Percentiles rank a stretch among this genome's conserved stretches.
Conservation (phyloP, 2,113 vertebrate genomes). For the Larimichthys crocea region DNA sequence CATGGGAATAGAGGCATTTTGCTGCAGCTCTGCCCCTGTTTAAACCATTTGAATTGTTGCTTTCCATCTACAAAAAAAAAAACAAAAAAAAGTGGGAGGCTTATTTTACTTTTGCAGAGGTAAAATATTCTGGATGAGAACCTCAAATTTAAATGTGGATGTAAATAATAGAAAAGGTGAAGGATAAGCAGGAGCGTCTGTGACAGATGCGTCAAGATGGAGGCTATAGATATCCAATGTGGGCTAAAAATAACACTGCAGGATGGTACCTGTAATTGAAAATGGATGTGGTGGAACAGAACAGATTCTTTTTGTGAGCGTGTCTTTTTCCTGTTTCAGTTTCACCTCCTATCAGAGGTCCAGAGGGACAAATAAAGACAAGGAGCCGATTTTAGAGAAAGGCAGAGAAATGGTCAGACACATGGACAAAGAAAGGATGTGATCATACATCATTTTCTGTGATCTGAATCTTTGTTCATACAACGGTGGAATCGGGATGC, state of each 20-base stretch:
- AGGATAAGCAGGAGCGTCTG: conserved; percentile 15
- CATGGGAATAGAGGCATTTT: not conserved
- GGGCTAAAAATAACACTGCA: conserved; percentile 51
- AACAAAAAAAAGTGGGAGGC: not conserved
- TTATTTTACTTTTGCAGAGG: not conserved
- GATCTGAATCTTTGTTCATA: not conserved
- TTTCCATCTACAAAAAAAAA: conserved; percentile 12
- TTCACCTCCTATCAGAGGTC: not conserved
- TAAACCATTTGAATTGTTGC: not conserved
- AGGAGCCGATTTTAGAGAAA: not conserved
- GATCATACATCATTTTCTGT: not conserved
- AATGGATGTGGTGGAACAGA: conserved; percentile 23
- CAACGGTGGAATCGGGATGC: no score
- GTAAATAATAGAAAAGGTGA: conserved; percentile 65
- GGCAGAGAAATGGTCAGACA: not conserved
- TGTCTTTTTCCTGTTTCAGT: not conserved
- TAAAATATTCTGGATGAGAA: not conserved
- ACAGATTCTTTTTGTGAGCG: not conserved
- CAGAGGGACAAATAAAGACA: not conserved
- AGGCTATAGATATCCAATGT: conserved; percentile 56
- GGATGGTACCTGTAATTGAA: conserved; percentile 55
- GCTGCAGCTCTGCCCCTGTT: conserved; percentile 11
- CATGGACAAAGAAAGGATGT: not conserved
- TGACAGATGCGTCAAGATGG: conserved; percentile 44
- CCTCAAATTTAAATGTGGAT: conserved; percentile 25